Percentiles rank a stretch among this genome's conserved stretches.
Evolutionary conservation across 2,113 vertebrate genomes (phyloP).

Genomic region (Mola mola): DNA sequence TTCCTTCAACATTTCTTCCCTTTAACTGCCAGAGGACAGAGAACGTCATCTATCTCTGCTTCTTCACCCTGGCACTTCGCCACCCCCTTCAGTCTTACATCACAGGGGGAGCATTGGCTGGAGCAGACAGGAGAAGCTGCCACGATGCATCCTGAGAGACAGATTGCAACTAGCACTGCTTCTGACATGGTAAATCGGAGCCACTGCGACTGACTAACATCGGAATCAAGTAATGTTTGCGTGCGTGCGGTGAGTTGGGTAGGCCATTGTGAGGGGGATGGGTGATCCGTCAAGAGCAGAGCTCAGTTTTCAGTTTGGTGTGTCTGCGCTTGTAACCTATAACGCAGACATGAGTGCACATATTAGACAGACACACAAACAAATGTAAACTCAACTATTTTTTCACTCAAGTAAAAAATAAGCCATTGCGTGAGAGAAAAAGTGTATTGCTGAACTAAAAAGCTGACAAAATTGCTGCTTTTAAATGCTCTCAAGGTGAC

Average conservation of each 20-base stretch:
- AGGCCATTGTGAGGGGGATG: neutral
- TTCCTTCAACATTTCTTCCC: slow-evolving; percentile 1
- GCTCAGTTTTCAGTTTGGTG: neutral
- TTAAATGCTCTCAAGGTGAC: too few species aligned
- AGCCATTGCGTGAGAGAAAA: too few species aligned
- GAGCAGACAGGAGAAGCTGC: slow-evolving; percentile 49
- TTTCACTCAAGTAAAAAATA: too few species aligned
- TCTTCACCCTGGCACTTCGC: slow-evolving; percentile 16
- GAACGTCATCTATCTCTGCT: slow-evolving; percentile 27
- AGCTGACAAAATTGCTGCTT: too few species aligned
- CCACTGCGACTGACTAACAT: slow-evolving; percentile 24
- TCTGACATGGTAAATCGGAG: slow-evolving; percentile 47
- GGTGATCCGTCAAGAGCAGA: neutral
- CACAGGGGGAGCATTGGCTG: slow-evolving; percentile 31
- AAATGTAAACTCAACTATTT: neutral
- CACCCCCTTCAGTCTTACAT: slow-evolving; percentile 35
- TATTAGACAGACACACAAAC: neutral
- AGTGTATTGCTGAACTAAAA: too few species aligned
- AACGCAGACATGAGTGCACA: too few species aligned
- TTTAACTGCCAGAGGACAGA: slow-evolving; percentile 10
- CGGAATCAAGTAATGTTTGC: neutral
- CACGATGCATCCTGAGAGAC: slow-evolving; percentile 52
- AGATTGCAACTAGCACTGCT: slow-evolving; percentile 33
- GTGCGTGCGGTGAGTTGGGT: neutral
- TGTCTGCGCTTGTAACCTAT: neutral